Evolutionary conservation across 2,797 vertebrate species (phyloP).

Genomic region (Falco berigora): DNA sequence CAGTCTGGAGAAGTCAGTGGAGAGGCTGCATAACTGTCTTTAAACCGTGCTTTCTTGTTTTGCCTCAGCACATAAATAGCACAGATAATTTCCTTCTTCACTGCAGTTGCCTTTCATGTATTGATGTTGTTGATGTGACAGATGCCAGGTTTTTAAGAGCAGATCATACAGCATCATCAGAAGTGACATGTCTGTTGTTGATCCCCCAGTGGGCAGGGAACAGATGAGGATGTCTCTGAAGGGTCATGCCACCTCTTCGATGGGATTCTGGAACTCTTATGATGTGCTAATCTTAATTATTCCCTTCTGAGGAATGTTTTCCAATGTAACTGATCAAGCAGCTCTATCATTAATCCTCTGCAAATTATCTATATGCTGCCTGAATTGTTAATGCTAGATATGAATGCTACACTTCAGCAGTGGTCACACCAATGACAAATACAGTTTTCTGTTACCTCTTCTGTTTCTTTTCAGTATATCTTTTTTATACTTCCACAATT

Average conservation of each 20-base stretch:
- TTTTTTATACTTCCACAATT: background rate
- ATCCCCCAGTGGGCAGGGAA: background rate
- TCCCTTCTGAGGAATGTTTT: slow-evolving; percentile 12
- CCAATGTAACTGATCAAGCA: background rate
- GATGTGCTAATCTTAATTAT: slow-evolving; percentile 7
- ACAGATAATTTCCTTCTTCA: background rate
- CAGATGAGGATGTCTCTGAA: background rate
- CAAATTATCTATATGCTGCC: background rate
- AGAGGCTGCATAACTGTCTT: background rate
- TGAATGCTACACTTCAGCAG: background rate
- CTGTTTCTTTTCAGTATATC: background rate
- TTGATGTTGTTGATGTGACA: background rate
- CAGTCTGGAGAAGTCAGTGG: background rate
- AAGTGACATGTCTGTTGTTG: background rate
- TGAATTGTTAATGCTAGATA: background rate
- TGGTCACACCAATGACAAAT: background rate
- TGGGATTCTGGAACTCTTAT: background rate
- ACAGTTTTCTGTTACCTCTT: background rate
- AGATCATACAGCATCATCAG: background rate
- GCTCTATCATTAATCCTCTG: background rate
- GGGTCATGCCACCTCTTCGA: background rate
- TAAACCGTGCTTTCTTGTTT: background rate
- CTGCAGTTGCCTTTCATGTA: background rate
- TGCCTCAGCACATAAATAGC: background rate
- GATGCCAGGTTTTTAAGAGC: background rate